Evolutionary conservation across 1,140 invertebrate genomes (phyloP), one percentile per base, ranked within the genome.

Genomic region (Paraescarpia echinospica): DNA sequence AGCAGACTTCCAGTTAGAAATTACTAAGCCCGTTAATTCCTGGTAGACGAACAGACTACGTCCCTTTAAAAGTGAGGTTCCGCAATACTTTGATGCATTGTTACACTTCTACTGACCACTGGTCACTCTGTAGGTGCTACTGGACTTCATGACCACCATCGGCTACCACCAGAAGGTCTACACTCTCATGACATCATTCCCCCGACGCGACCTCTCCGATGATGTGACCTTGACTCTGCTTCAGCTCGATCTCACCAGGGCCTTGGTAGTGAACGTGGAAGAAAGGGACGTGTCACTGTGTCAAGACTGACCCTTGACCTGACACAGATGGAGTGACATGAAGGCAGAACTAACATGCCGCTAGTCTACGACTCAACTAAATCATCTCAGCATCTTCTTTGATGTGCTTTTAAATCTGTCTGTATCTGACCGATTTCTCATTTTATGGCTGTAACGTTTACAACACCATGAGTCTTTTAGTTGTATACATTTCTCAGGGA

Each of bases 71-170:
- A n/a, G n/a, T n/a, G n/a, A n/a, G n/a, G n/a, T n/a, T n/a, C n/a
- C n/a, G n/a, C n/a, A n/a, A n/a, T n/a, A n/a, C n/a, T n/a, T n/a
- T n/a, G n/a, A n/a, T n/a, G n/a, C n/a, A n/a, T n/a, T n/a, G n/a
- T n/a, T n/a, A n/a, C n/a, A n/a, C n/a, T n/a, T n/a, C n/a, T n/a
- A n/a, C 41, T 41, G 41, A 41, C 41, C 41, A 41, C 34, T 92
- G 89, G 89, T 89, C 89, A 90, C 89, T 91, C 92, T 93, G 33
- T 92, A 94, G 94, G 91, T 92, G 34, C 27, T 94, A n/a, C 89
- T 94, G 22, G 94, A 94, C 91, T 94, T 93, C 93, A 94, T 94
- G 92, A 94, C 94, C 14, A 93, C 93, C 88, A 41, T 94, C 12
- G 94, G 94, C 27, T 94, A 94, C 92, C 93, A 91, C 48, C 93